Base-by-base conservation (phyloP, 2,797 vertebrate genomes). In the Spea hammondii region DNA sequence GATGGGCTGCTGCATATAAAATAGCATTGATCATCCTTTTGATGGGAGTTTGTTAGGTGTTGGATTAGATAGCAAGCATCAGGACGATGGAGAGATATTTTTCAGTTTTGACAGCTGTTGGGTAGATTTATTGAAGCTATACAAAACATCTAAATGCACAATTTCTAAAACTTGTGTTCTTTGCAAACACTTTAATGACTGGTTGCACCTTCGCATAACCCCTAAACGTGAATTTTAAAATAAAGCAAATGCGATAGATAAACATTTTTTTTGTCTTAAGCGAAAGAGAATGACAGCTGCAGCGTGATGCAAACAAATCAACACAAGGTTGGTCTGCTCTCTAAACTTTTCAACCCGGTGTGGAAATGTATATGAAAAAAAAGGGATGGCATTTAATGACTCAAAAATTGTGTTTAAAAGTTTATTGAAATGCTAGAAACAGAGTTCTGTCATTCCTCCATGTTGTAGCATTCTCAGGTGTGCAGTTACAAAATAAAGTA, bases 51-150 rank as follows among this genome's bases (percentile, higher is more conserved):
- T 74, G 65, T 62, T 64, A 74, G 54, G 55, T 74, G 44, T 17
- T 74, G 65, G 44, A 5, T 5, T 47, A 72, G 44, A 8, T n/a
- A 49, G 65, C 46, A 32, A 8, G 17, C 50, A 50, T 76, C 51
- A 57, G 51, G 79, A 54, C 6, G 46, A 65, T 54, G 54, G 32
- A 48, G 8, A 32, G 17, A 44, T 50, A 48, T 71, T 17, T 70
- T 70, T 62, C 8, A 17, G 49, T 55, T 48, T 62, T 66, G 49
- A 67, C 73, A 72, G 79, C 73, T 76, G 79, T 9, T 62, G 14
- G 59, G 59, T 62, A 4, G 32, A 14, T 62, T 62, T 5, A 9
- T 17, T 9, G 32, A 6, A 13, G 0, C 9, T 62, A 6, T 62
- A 11, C 59, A n/a, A 62, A 6, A 14, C 7, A 3, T 62, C 17